A percentile compares a stretch with the other conserved stretches of the same genome.
Conservation (phyloP, 2,888 invertebrate genomes). For the Drosophila antonietae region DNA sequence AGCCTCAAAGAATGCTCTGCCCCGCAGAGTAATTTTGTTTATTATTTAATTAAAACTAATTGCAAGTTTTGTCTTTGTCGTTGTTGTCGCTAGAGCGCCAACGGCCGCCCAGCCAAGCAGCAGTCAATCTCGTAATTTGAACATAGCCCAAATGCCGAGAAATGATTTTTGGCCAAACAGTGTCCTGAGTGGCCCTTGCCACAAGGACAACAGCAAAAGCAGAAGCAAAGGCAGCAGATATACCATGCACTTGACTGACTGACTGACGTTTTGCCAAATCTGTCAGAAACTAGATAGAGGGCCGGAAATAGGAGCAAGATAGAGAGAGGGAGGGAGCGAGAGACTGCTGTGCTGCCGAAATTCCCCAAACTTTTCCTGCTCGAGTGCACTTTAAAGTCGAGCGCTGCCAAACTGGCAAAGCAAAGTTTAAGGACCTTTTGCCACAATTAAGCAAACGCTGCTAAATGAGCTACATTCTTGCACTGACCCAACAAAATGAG, state of each 20-base stretch:
- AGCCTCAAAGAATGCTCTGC: constrained; percentile 54
- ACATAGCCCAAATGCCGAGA: constrained; percentile 36
- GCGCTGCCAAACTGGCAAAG: constrained; percentile 36
- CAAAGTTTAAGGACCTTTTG: constrained; percentile 61
- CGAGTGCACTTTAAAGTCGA: constrained; percentile 39
- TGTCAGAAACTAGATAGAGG: constrained; percentile 37
- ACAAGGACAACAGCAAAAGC: constrained; percentile 25
- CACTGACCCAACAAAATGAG: constrained; percentile 42
- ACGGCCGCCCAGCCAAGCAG: constrained; percentile 33
- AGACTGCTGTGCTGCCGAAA: constrained; percentile 12
- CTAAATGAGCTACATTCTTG: constrained; percentile 46
- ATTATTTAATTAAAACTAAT: constrained; percentile 77
- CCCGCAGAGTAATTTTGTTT: constrained; percentile 52
- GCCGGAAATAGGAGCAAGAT: constrained; percentile 17
- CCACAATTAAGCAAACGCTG: constrained; percentile 60
- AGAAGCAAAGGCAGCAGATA: constrained; percentile 1
- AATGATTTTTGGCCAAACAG: constrained; percentile 41
- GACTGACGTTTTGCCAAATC: constrained; percentile 57
- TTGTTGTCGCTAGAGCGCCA: neutral
- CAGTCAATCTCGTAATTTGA: constrained; percentile 71
- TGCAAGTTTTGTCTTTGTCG: constrained; percentile 57
- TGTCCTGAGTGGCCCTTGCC: constrained; percentile 14
- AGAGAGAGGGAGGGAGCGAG: constrained; percentile 4
- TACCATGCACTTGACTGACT: constrained; percentile 46
- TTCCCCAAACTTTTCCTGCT: constrained; percentile 8